Base-by-base conservation (phyloP, 2,797 vertebrate species). In the Danio aesculapii region DNA sequence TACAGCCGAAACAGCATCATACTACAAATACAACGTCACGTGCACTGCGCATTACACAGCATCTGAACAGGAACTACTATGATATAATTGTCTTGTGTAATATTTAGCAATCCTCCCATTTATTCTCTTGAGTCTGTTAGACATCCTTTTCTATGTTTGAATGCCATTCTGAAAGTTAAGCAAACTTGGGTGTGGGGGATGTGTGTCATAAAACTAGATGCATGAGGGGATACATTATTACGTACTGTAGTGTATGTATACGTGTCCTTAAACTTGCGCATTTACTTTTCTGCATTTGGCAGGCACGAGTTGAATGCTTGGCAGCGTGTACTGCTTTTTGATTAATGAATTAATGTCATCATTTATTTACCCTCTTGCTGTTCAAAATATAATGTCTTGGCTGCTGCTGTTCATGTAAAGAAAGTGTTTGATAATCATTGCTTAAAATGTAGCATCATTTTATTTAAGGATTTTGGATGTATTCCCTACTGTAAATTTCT, bases 141-240 rank as follows among this genome's bases (percentile, higher is more conserved):
- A 66, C 52, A 58, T 81, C 61, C 62, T 58, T 64, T 72, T 70
- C 57, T 71, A 55, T 77, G 52, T 78, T 63, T 79, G 58, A 73
- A 80, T 46, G 59, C 46, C 49, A 72, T 46, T 8, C 39, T 71
- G 13, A 55, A 66, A 67, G 70, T 81, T 74, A 74, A 67, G 44
- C 50, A 81, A 81, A 81, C 52, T 58, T 81, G 61, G 70, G 70
- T 67, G 79, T 67, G 79, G 43, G 44, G 49, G 2, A 7, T 46
- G 17, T 63, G 39, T 55, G 41, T 57, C 13, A 61, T 72, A 55
- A 30, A 72, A 63, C 6, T 44, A 44, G 58, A 21, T 49, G 78
- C 14, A 39, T 57, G 2, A 64, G 59, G 14, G 47, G 21, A 69
- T 78, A 16, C 66, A 39, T 49, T 66, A 74, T 55, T 57, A 72